Percentiles rank a stretch among this genome's conserved stretches.
phyloP scores from a whole-genome alignment of 2,888 invertebrate genomes.

The Stenolophus ochropezus region DNA sequence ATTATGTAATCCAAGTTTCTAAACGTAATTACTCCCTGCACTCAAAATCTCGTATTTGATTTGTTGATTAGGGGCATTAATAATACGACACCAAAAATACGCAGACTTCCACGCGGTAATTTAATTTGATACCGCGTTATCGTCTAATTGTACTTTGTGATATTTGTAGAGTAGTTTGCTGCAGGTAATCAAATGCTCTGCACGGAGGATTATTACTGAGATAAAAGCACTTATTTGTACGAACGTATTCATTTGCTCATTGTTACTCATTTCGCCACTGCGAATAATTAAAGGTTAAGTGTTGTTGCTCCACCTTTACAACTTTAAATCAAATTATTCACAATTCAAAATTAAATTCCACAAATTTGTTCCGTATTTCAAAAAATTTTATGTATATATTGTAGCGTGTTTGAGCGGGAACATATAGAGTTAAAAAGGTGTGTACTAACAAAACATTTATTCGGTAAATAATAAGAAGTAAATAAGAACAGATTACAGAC shows the following conservation, averaged over 20 bases:
- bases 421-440: no score
- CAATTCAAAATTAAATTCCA: neutral
- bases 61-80: constrained; percentile 26
- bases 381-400: no score
- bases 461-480: no score
- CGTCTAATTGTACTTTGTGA: constrained; percentile 1
- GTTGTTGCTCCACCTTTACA: neutral
- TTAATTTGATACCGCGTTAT: neutral
- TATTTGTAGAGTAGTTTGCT: neutral
- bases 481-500: no score
- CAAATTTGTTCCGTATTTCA: no score
- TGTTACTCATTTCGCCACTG: neutral
- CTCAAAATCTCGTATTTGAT: constrained; percentile 33
- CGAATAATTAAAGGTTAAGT: neutral
- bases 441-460: no score
- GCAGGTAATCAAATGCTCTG: neutral
- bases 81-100: constrained; percentile 6
- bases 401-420: no score
- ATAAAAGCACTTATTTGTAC: neutral
- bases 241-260: neutral
- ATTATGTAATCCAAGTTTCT: constrained; percentile 38
- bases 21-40: constrained; percentile 2
- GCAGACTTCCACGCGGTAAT: neutral
- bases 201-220: neutral
- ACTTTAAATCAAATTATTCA: neutral